These are phyloP conservation scores for Heliornis fulica DNA, from an alignment of 2,113 vertebrate species.

Conservation along the genomic window DNA sequence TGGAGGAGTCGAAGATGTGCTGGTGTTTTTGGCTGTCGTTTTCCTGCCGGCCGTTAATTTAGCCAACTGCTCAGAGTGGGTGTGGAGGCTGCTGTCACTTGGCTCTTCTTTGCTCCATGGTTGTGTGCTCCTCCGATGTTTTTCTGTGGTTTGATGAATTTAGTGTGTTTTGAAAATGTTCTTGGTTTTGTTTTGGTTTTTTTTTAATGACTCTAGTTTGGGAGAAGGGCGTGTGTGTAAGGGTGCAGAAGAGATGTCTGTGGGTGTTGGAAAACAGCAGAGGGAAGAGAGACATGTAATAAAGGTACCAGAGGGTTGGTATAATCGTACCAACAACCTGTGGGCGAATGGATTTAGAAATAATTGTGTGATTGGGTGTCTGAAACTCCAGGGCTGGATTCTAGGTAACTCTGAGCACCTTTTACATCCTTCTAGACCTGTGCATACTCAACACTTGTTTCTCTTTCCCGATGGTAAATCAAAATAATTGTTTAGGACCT, in stretches of 20 bases:
- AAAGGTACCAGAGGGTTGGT: neutral
- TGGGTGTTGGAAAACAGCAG: neutral
- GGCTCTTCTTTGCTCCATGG: neutral
- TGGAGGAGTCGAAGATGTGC: neutral
- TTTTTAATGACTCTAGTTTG: neutral
- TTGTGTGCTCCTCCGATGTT: neutral
- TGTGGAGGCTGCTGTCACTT: neutral
- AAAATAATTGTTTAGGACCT: neutral
- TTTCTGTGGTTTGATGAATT: neutral
- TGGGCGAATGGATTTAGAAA: neutral
- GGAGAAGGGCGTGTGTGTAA: neutral
- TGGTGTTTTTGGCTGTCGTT: neutral
- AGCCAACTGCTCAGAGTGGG: accelerated
- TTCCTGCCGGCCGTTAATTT: neutral
- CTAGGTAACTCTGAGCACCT: neutral
- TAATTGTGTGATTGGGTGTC: accelerated
- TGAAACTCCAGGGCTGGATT: neutral
- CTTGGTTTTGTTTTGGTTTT: no score
- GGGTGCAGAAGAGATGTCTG: neutral
- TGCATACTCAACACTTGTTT: neutral
- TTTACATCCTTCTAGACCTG: neutral
- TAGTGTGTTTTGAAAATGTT: neutral
- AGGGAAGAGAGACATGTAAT: neutral
- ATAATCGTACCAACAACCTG: neutral
- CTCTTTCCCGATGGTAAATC: neutral